Evolutionary conservation across 2,113 vertebrate species (phyloP).

Genomic region (Eptesicus fuscus): DNA sequence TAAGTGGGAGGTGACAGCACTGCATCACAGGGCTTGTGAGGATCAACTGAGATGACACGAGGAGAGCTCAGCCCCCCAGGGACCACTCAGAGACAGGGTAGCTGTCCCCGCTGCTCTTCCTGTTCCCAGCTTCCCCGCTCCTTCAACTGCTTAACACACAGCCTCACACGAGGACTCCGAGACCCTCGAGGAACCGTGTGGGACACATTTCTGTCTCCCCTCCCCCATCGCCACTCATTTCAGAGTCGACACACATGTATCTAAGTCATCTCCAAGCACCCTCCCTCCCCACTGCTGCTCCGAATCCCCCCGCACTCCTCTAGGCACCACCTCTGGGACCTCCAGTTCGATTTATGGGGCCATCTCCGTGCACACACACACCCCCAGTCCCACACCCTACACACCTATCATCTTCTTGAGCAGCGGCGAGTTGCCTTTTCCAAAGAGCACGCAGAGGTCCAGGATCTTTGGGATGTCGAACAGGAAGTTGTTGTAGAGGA

Average conservation of each 20-base stretch:
- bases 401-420: constrained; percentile 97
- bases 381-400: background rate
- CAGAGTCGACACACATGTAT: background rate
- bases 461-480: constrained; percentile 98
- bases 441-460: constrained; percentile 96
- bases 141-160: background rate
- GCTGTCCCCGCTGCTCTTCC: background rate
- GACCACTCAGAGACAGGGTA: background rate
- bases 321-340: background rate
- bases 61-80: background rate
- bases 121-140: background rate
- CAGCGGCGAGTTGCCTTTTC: constrained; percentile 92
- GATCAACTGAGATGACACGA: background rate
- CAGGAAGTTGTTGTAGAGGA: constrained; percentile 96
- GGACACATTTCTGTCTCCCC: background rate
- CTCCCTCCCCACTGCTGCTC: rapidly evolving
- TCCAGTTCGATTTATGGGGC: background rate
- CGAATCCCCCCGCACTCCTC: background rate
- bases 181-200: background rate
- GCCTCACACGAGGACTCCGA: background rate
- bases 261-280: background rate
- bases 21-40: background rate
- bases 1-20: background rate
- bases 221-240: background rate
- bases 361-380: background rate